phyloP scores from a whole-genome alignment of 2,113 vertebrate genomes.

The Chroicocephalus ridibundus region DNA sequence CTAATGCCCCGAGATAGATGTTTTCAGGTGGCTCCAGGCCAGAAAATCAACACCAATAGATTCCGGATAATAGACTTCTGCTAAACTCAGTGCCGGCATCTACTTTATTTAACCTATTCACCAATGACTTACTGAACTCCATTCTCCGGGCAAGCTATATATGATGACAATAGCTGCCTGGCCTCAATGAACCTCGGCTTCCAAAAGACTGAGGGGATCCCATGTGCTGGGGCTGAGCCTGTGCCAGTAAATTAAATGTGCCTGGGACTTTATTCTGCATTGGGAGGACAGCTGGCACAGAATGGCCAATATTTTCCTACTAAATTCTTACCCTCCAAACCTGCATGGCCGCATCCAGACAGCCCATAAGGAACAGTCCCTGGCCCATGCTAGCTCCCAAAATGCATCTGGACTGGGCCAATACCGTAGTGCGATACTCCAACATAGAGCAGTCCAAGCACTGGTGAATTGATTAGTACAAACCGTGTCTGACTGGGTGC shows the following conservation, averaged over 20 bases:
- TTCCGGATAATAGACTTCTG: conserved; percentile 53
- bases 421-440: not conserved
- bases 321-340: not conserved
- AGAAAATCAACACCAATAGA: conserved; percentile 57
- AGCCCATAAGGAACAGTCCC: not conserved
- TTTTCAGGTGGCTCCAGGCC: conserved; percentile 50
- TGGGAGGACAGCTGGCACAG: not conserved
- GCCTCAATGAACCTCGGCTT: not conserved
- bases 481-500: not conserved
- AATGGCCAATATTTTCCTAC: not conserved
- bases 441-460: not conserved
- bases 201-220: not conserved
- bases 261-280: not conserved
- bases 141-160: not conserved
- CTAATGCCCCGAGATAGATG: conserved; percentile 39
- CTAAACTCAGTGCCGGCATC: not conserved
- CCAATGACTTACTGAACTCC: conserved; percentile 22
- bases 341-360: not conserved
- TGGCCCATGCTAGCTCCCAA: not conserved
- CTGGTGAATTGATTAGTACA: not conserved
- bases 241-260: not conserved
- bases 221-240: not conserved
- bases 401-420: not conserved
- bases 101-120: conserved; percentile 51
- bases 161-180: not conserved